phyloP scores from a whole-genome alignment of 1,140 invertebrate species.

The Eupristina koningsbergeri region DNA sequence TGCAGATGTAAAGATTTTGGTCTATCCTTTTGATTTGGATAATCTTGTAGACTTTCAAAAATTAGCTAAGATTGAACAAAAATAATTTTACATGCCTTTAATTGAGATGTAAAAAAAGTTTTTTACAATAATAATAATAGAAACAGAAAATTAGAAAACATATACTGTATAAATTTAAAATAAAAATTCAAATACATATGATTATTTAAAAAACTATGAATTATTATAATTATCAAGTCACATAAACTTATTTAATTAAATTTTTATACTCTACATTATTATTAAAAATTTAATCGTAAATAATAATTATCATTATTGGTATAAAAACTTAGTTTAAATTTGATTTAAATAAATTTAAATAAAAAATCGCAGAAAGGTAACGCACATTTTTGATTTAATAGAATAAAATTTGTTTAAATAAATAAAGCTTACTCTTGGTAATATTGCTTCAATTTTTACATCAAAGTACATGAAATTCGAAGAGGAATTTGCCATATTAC shows the following conservation, averaged over 20 bases:
- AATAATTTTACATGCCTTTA: constrained; percentile 62
- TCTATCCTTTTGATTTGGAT: constrained; percentile 83
- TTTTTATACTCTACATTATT: too few species aligned
- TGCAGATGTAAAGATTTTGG: constrained; percentile 87
- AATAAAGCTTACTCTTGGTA: constrained; percentile 83
- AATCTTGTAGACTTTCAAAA: constrained; percentile 80
- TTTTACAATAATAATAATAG: too few species aligned
- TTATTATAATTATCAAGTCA: too few species aligned
- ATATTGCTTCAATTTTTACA: constrained; percentile 90
- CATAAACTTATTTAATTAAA: too few species aligned
- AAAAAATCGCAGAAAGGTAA: neutral
- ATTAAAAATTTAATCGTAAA: neutral
- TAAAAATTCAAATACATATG: too few species aligned
- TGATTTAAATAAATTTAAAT: neutral
- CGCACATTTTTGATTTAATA: neutral
- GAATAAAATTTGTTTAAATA: neutral
- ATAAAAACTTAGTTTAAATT: neutral
- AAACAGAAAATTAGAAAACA: too few species aligned
- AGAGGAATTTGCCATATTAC: constrained; percentile 59
- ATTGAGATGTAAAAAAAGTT: too few species aligned
- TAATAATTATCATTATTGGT: neutral
- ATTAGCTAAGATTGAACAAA: constrained; percentile 75
- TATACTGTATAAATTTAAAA: neutral
- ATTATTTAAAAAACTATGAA: too few species aligned
- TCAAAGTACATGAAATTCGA: constrained; percentile 83